phyloP scores from a whole-genome alignment of 2,797 vertebrate species.

The Limnodromus scolopaceus region DNA sequence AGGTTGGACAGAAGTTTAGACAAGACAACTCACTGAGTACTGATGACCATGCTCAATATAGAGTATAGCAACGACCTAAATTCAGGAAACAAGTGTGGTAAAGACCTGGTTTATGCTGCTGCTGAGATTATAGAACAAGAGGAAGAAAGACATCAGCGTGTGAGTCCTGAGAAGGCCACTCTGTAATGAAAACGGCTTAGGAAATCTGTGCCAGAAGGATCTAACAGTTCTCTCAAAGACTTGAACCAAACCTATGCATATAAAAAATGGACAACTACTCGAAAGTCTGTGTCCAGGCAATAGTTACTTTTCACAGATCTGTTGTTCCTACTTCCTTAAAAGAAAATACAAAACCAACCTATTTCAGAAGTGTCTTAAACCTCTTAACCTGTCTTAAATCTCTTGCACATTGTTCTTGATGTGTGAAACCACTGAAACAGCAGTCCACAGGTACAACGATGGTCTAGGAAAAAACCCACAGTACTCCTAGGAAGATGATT shows the following conservation, averaged over 20 bases:
- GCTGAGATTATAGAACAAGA: not conserved
- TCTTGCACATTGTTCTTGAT: not conserved
- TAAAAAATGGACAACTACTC: not conserved
- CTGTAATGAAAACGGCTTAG: not conserved
- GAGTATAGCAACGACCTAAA: not conserved
- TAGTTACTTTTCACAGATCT: not conserved
- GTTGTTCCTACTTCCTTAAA: not conserved
- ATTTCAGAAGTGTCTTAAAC: not conserved
- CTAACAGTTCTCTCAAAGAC: not conserved
- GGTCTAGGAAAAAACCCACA: not conserved
- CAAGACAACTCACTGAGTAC: not conserved
- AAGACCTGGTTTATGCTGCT: not conserved
- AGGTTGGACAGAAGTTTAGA: not conserved
- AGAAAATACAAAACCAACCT: not conserved
- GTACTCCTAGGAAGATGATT: not conserved
- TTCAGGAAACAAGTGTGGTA: not conserved
- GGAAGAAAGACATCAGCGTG: not conserved
- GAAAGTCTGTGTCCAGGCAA: not conserved
- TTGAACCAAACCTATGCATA: not conserved
- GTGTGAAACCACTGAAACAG: not conserved
- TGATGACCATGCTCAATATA: fast-evolving
- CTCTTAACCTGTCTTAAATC: not conserved
- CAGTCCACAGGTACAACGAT: not conserved
- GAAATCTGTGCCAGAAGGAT: not conserved
- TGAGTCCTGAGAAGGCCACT: not conserved